Conservation (phyloP, 2,888 invertebrate species). For the Polyommatus icarus region DNA sequence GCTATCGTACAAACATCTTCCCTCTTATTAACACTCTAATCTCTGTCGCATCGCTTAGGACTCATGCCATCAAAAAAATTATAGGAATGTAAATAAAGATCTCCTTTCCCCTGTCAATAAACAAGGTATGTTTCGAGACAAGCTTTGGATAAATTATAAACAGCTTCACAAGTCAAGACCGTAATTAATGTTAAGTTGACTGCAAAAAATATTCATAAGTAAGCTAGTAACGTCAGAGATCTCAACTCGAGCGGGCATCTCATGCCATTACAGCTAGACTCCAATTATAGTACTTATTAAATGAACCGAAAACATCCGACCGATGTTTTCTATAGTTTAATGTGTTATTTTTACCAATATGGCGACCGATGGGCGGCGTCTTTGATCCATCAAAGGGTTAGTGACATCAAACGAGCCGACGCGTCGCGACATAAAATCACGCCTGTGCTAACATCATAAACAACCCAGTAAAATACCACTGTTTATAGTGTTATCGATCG, state of each 20-base stretch:
- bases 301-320: slow-evolving; percentile 42
- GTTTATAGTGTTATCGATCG: slow-evolving; percentile 48
- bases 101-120: neutral
- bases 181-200: neutral
- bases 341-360: slow-evolving; percentile 76
- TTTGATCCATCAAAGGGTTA: slow-evolving; percentile 69
- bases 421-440: slow-evolving; percentile 54
- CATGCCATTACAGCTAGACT: neutral
- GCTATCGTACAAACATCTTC: slow-evolving; percentile 35
- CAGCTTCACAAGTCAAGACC: neutral
- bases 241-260: neutral
- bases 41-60: slow-evolving; percentile 6
- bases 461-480: slow-evolving; percentile 44
- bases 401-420: slow-evolving; percentile 53
- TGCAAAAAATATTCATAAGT: neutral
- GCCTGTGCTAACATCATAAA: slow-evolving; percentile 55
- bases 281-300: slow-evolving; percentile 33
- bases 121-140: neutral
- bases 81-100: neutral
- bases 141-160: neutral
- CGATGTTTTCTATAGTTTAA: slow-evolving; percentile 59
- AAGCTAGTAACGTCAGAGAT: neutral
- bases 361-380: slow-evolving; percentile 62
- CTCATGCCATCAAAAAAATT: neutral
- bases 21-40: slow-evolving; percentile 19